Evolutionary conservation across 2,888 invertebrate genomes (phyloP).

Genomic region (Silvanus unidentatus): DNA sequence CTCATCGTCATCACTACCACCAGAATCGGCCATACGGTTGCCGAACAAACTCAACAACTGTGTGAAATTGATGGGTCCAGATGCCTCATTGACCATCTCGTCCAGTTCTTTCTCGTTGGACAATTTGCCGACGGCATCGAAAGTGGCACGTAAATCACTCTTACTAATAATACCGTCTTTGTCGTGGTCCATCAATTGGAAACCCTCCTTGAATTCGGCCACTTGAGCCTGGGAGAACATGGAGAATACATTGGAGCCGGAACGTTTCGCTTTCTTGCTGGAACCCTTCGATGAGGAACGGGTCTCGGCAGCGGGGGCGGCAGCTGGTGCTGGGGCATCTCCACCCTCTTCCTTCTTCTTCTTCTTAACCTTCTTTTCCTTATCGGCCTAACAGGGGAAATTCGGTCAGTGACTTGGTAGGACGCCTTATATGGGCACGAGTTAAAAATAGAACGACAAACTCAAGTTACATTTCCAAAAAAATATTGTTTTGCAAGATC

Average conservation of each 20-base stretch:
- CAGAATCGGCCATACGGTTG: slow-evolving; percentile 84
- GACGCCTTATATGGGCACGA: neutral
- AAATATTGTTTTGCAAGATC: no score
- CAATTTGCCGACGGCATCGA: slow-evolving; percentile 87
- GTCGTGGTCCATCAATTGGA: slow-evolving; percentile 94
- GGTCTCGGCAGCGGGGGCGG: slow-evolving; percentile 62
- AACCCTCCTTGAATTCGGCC: slow-evolving; percentile 92
- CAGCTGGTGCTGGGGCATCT: slow-evolving; percentile 63
- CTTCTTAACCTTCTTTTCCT: slow-evolving; percentile 85
- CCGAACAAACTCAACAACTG: slow-evolving; percentile 89
- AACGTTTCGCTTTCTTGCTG: slow-evolving; percentile 75
- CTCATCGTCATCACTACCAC: slow-evolving; percentile 82
- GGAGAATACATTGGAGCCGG: slow-evolving; percentile 93
- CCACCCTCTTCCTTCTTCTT: slow-evolving; percentile 62
- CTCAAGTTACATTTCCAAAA: neutral
- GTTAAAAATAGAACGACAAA: neutral
- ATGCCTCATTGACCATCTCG: slow-evolving; percentile 81
- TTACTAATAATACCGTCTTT: slow-evolving; percentile 73
- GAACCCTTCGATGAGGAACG: slow-evolving; percentile 79
- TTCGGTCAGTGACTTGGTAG: neutral
- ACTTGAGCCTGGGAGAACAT: slow-evolving; percentile 92
- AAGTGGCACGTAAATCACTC: slow-evolving; percentile 84
- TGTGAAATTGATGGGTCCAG: slow-evolving; percentile 90
- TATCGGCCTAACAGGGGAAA: slow-evolving; percentile 66
- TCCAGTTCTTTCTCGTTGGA: slow-evolving; percentile 88